Evolutionary conservation across 1,140 invertebrate species (phyloP).

Genomic region (Dryas iulia): DNA sequence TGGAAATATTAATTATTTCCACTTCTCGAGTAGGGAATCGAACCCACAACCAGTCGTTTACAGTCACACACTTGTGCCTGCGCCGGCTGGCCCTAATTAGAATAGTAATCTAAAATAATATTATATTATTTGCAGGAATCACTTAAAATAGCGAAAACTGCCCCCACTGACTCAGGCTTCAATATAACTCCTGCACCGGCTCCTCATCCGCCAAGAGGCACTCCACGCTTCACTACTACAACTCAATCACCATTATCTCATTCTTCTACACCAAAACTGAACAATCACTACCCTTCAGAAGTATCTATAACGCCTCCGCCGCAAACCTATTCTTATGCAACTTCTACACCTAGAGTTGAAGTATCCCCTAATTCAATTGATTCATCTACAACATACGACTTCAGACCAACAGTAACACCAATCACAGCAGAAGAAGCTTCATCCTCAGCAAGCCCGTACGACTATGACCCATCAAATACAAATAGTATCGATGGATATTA

Average conservation of each 20-base stretch:
- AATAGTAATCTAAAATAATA: background rate
- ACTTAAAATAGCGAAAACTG: constrained; percentile 85
- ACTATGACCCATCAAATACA: constrained; percentile 62
- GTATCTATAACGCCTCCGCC: constrained; percentile 53
- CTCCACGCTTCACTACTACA: constrained; percentile 53
- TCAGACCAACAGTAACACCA: constrained; percentile 67
- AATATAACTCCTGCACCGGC: constrained; percentile 77
- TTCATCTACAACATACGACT: constrained; percentile 63
- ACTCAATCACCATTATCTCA: constrained; percentile 55
- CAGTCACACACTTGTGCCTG: too few species aligned
- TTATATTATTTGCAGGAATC: constrained; percentile 79
- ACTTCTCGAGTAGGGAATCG: too few species aligned
- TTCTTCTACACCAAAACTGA: constrained; percentile 65
- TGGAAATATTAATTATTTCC: too few species aligned
- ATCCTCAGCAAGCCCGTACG: constrained; percentile 51
- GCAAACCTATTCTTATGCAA: constrained; percentile 41
- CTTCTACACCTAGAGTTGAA: constrained; percentile 66
- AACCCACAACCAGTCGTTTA: too few species aligned
- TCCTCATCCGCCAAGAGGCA: constrained; percentile 45
- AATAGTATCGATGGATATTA: constrained; percentile 66
- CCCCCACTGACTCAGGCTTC: constrained; percentile 83
- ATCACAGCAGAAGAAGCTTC: constrained; percentile 62
- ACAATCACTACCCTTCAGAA: constrained; percentile 44
- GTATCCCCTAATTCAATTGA: constrained; percentile 77
- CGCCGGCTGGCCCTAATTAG: too few species aligned